Conservation (phyloP, 30 jellyfish, hydroid and myxozoan genomes). For the Mastigias papua region DNA sequence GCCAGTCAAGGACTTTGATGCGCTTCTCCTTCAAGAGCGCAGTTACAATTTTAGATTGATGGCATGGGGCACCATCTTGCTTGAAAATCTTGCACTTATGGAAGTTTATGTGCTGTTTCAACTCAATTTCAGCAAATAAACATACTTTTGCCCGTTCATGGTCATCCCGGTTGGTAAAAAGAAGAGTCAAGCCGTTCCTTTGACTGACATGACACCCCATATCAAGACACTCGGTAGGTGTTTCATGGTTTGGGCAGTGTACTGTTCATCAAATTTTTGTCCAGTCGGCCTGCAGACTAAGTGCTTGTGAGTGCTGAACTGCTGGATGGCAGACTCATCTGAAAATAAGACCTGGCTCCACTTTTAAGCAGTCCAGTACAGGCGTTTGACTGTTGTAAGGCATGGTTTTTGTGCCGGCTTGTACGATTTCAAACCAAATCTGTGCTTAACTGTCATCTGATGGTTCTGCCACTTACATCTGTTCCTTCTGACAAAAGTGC, state of each 20-base stretch:
- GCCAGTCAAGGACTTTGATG: slow-evolving; percentile 21
- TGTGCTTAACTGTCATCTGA: not conserved
- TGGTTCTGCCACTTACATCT: not conserved
- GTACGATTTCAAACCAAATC: slow-evolving; percentile 11
- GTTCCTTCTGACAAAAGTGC: slow-evolving; percentile 2
- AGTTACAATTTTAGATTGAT: slow-evolving; percentile 27
- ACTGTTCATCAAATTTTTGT: slow-evolving; percentile 17
- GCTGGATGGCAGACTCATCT: slow-evolving; percentile 35
- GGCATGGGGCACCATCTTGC: slow-evolving; percentile 57
- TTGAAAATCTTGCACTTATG: slow-evolving; percentile 13
- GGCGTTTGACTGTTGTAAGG: slow-evolving; percentile 23
- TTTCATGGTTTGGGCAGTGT: slow-evolving; percentile 23
- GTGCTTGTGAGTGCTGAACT: slow-evolving; percentile 15
- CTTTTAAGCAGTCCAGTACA: slow-evolving; percentile 2
- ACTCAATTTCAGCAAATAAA: not conserved
- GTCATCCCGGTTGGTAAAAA: slow-evolving; percentile 5
- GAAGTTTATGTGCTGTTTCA: slow-evolving; percentile 2
- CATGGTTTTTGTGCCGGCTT: slow-evolving; percentile 33
- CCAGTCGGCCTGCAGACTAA: slow-evolving; percentile 5
- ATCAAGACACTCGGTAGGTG: not conserved
- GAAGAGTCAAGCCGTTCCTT: slow-evolving; percentile 10
- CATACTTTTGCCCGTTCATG: slow-evolving; percentile 27
- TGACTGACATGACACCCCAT: slow-evolving; percentile 13
- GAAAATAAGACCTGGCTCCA: slow-evolving; percentile 8
- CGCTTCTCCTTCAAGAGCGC: slow-evolving; percentile 12